These are phyloP conservation scores for Xylota segnis DNA, from an alignment of 2,888 invertebrate species.

Conservation along the genomic window DNA sequence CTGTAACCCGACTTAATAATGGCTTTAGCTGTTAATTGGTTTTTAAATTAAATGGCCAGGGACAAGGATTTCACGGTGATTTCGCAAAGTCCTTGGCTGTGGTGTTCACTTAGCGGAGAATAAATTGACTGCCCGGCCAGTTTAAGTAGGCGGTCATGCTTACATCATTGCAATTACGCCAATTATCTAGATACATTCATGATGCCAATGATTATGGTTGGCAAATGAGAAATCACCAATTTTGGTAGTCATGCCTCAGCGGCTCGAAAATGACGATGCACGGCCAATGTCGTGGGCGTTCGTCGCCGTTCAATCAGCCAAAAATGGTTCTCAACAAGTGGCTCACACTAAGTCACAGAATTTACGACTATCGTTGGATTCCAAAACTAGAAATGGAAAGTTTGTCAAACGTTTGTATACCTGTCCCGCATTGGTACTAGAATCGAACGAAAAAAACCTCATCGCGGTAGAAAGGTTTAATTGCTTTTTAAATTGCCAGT, in stretches of 20 bases:
- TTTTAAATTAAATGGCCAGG: slow-evolving; percentile 42
- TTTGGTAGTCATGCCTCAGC: slow-evolving; percentile 65
- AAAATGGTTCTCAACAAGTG: slow-evolving; percentile 54
- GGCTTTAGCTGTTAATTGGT: slow-evolving; percentile 46
- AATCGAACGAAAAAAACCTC: neutral
- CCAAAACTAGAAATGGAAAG: slow-evolving; percentile 11
- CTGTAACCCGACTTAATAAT: slow-evolving; percentile 32
- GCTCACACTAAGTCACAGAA: slow-evolving; percentile 1
- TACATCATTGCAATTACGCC: slow-evolving; percentile 65
- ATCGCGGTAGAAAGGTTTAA: slow-evolving; percentile 30
- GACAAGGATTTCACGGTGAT: slow-evolving; percentile 11
- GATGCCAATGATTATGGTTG: slow-evolving; percentile 43
- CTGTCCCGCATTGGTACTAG: neutral
- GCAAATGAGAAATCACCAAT: slow-evolving; percentile 43
- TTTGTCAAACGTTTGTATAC: neutral
- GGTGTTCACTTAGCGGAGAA: slow-evolving; percentile 39
- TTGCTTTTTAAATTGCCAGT: slow-evolving; percentile 58
- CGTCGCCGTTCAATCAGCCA: slow-evolving; percentile 22
- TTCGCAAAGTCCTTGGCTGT: slow-evolving; percentile 28
- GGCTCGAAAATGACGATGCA: neutral
- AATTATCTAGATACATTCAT: slow-evolving; percentile 38
- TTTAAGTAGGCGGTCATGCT: slow-evolving; percentile 42
- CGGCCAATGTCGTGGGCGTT: slow-evolving; percentile 44
- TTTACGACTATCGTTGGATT: slow-evolving; percentile 1
- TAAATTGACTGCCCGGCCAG: slow-evolving; percentile 10